Base-by-base conservation (phyloP, 2,113 vertebrate genomes). In the Ciconia maguari region DNA sequence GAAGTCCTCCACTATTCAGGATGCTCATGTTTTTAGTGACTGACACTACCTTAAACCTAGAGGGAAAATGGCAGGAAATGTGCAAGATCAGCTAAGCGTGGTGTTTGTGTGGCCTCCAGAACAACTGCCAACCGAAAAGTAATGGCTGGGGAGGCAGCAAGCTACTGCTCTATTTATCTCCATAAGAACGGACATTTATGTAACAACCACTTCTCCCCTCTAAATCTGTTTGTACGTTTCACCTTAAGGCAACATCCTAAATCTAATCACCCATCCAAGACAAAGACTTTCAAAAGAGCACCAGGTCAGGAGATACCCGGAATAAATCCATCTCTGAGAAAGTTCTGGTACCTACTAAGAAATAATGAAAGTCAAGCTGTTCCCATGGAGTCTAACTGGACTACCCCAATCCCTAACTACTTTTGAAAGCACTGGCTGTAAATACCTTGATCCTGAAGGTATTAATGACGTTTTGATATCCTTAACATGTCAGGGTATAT, bases 171-270 rank as follows among this genome's bases (percentile, higher is more conserved):
- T 87, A 93, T 94, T 95, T 83, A 94, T 96, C 94, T 96, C 87
- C 70, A 85, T 80, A 88, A 95, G 93, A 96, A 94, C 0, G 4
- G 81, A 94, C 82, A 32, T 85, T 85, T 89, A 90, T 79, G 89
- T 69, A 91, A 94, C 89, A 87, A 78, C 66, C 58, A n/a, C 87
- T 87, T 92, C 16, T 83, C 81, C 65, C 86, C 77, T 89, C 87
- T 94, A 95, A 91, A 95, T 93, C 93, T 88, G 75, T 80, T 88
- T 93, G 91, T 49, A 89, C 21, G 2, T 93, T 95, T 94, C 89
- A 91, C 93, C 95, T 95, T 95, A 95, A 94, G 69, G 89, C 75
- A 95, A 91, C 89, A 87, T 94, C 94, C 91, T 96, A 97, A 95
- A 96, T 94, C 95, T 91, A 54, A 95, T 74, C 95, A 90, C 84